phyloP scores from a whole-genome alignment of 1,140 invertebrate species.

The Drosophila suzukii region DNA sequence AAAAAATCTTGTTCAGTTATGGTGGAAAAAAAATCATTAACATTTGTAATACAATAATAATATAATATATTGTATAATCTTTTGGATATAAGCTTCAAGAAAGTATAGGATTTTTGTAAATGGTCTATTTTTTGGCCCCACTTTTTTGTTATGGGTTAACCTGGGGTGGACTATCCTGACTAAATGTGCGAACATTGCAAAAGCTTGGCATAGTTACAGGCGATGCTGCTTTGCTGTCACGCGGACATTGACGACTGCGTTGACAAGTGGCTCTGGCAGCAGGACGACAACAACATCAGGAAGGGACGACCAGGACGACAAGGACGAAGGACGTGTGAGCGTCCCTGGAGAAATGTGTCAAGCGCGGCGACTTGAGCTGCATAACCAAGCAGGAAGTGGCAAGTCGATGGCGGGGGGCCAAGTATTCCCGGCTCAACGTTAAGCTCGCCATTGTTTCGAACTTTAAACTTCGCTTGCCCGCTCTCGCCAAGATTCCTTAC shows the following conservation, averaged over 20 bases:
- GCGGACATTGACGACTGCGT: constrained; percentile 80
- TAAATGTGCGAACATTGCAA: constrained; percentile 71
- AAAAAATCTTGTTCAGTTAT: too few species aligned
- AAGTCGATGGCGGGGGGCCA: constrained; percentile 3
- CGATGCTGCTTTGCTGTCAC: constrained; percentile 61
- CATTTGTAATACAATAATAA: neutral
- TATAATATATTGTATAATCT: too few species aligned
- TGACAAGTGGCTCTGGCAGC: constrained; percentile 68
- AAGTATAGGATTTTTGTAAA: too few species aligned
- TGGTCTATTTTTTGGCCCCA: too few species aligned
- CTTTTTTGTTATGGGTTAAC: constrained; percentile 2
- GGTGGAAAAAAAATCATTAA: too few species aligned
- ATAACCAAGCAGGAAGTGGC: constrained; percentile 66
- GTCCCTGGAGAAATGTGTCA: constrained; percentile 79
- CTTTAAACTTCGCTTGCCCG: constrained; percentile 51
- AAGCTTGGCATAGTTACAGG: constrained; percentile 75
- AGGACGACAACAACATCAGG: constrained; percentile 24
- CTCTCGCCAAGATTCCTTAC: constrained; percentile 13
- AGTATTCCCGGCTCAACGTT: constrained; percentile 29
- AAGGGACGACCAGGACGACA: neutral
- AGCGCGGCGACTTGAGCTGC: constrained; percentile 76
- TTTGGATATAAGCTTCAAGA: too few species aligned
- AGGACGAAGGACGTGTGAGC: constrained; percentile 54
- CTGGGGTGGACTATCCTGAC: neutral
- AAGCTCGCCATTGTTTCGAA: constrained; percentile 48